phyloP scores from a whole-genome alignment of 2,888 invertebrate genomes.

The Gymnoscelis rufifasciata region DNA sequence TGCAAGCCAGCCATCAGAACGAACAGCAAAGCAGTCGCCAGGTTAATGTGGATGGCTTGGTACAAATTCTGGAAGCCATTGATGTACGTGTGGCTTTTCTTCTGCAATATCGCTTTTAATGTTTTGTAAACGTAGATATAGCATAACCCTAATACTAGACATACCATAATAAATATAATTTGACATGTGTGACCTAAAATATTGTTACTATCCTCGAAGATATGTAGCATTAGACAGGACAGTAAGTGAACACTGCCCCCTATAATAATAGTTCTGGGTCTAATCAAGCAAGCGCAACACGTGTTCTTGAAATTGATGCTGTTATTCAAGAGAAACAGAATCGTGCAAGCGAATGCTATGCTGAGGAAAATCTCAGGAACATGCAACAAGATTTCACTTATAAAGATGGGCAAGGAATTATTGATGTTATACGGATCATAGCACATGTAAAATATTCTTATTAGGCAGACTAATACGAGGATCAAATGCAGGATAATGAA shows the following conservation, averaged over 20 bases:
- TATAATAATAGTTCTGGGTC: conserved; percentile 87
- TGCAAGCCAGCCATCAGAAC: conserved; percentile 90
- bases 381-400: conserved; percentile 90
- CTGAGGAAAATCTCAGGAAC: conserved; percentile 92
- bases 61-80: conserved; percentile 89
- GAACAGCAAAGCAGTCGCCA: conserved; percentile 91
- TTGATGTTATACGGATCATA: conserved; percentile 96
- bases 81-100: conserved; percentile 88
- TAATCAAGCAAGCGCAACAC: conserved; percentile 84
- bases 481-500: conserved; percentile 91
- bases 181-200: conserved; percentile 87
- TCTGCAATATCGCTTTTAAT: conserved; percentile 85
- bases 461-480: conserved; percentile 88
- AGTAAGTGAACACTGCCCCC: conserved; percentile 88
- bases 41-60: conserved; percentile 92
- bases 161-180: conserved; percentile 91
- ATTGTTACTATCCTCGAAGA: conserved; percentile 82
- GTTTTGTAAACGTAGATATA: conserved; percentile 91
- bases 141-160: conserved; percentile 89
- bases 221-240: conserved; percentile 89
- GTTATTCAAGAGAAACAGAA: conserved; percentile 89
- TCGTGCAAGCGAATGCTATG: conserved; percentile 92
- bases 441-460: conserved; percentile 91
- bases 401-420: conserved; percentile 85
- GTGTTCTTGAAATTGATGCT: conserved; percentile 86